Conservation (phyloP, 2,888 invertebrate species). For the Dorcus parallelipipedus region DNA sequence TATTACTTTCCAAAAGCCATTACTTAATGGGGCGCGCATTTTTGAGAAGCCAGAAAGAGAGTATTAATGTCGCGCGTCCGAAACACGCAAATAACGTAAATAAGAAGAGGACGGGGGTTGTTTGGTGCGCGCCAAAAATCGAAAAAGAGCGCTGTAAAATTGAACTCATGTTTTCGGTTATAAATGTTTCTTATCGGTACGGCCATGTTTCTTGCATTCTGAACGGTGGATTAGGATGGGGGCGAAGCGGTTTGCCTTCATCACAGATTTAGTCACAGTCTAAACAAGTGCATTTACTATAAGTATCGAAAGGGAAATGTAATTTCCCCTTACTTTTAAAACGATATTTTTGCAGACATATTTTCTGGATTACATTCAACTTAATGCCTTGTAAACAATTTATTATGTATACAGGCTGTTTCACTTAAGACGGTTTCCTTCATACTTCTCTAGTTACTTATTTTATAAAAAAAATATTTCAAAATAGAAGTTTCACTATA, state of each 20-base stretch:
- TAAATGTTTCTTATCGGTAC: conserved; percentile 24
- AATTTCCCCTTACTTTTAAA: conserved; percentile 12
- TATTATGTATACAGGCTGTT: no score
- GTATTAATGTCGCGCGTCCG: conserved; percentile 14
- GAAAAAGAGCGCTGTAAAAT: conserved; percentile 16
- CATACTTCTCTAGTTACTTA: no score
- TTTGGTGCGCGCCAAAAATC: background rate
- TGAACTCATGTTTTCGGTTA: conserved; percentile 17
- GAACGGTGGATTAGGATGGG: conserved; percentile 11
- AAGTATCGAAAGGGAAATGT: conserved; percentile 14
- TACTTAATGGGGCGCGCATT: conserved; percentile 28
- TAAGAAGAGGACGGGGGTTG: background rate
- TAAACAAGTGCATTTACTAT: conserved; percentile 3
- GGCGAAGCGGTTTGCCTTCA: conserved; percentile 6
- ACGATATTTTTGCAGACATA: conserved; percentile 9
- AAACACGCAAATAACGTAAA: conserved; percentile 19
- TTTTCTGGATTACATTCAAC: conserved; percentile 2
- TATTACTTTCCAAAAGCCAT: conserved; percentile 26
- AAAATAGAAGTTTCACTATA: no score
- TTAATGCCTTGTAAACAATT: no score
- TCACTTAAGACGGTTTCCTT: no score
- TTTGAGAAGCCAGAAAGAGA: background rate
- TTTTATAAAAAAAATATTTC: no score
- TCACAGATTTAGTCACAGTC: background rate
- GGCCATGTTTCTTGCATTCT: conserved; percentile 22